Evolutionary conservation across 2,888 invertebrate genomes (phyloP).

Genomic region (Andrena fulva): DNA sequence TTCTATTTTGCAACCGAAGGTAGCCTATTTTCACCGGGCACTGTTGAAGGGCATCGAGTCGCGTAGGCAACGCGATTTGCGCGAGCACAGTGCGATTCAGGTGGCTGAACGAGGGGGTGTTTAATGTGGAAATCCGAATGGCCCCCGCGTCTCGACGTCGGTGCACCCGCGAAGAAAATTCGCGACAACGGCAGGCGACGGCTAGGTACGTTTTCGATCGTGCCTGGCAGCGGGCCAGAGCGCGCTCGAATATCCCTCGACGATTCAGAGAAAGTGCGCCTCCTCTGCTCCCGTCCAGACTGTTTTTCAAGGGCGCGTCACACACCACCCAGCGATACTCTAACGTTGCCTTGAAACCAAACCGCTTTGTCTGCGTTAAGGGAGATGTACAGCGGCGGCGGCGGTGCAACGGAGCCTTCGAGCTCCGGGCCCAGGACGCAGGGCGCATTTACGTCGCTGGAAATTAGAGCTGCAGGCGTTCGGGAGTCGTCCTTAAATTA

Average conservation of each 20-base stretch:
- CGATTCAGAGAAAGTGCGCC: constrained; percentile 69
- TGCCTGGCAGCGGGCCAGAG: constrained; percentile 66
- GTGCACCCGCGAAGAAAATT: constrained; percentile 50
- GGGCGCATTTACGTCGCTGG: too few species aligned
- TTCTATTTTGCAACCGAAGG: too few species aligned
- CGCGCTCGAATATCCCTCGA: constrained; percentile 51
- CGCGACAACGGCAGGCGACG: constrained; percentile 37
- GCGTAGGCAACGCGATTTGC: constrained; percentile 4
- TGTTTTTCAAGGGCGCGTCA: constrained; percentile 52
- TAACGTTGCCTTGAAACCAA: constrained; percentile 18
- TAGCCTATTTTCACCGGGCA: background rate
- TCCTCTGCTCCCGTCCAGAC: constrained; percentile 33
- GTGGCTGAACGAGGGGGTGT: background rate
- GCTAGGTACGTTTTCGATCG: constrained; percentile 36
- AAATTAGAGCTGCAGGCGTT: too few species aligned
- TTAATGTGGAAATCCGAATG: background rate
- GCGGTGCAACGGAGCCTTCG: too few species aligned
- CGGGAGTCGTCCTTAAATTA: too few species aligned
- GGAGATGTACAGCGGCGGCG: too few species aligned
- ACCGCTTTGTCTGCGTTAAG: background rate
- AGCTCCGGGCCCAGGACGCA: too few species aligned
- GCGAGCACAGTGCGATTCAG: constrained; percentile 1
- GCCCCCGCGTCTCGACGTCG: background rate
- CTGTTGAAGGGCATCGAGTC: constrained; percentile 16
- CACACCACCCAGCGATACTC: background rate